Conservation (phyloP, 2,888 invertebrate genomes). For the Carpatolechia fugitivella region DNA sequence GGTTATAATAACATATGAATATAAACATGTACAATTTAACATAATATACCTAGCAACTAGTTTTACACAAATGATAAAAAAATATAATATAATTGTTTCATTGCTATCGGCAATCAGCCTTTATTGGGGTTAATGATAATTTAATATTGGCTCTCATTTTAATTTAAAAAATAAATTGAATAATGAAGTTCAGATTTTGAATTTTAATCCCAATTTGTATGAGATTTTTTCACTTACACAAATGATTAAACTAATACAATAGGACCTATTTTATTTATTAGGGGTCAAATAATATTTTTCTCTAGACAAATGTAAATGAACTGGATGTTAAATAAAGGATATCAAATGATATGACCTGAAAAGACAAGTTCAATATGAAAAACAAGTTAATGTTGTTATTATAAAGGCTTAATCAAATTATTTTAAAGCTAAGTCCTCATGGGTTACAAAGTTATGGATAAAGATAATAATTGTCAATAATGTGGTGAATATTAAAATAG, state of each 20-base stretch:
- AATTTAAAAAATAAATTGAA: too few relatives aligned
- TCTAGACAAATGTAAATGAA: constrained; percentile 7
- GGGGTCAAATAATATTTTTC: too few relatives aligned
- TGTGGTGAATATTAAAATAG: constrained; percentile 1
- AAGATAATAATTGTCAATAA: constrained; percentile 6
- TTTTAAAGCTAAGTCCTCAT: constrained; percentile 6
- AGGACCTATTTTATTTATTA: too few relatives aligned
- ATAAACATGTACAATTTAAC: background rate
- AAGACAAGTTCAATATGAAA: constrained; percentile 1
- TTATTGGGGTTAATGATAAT: too few relatives aligned
- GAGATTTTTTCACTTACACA: too few relatives aligned
- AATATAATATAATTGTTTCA: background rate
- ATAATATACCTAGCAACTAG: too few relatives aligned
- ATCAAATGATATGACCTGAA: constrained; percentile 13
- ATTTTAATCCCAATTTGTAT: too few relatives aligned
- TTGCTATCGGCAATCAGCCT: background rate
- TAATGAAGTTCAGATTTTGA: background rate
- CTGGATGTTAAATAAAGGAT: constrained; percentile 13
- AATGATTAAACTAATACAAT: too few relatives aligned
- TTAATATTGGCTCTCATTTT: too few relatives aligned
- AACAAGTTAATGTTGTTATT: constrained; percentile 1
- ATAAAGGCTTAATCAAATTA: constrained; percentile 25
- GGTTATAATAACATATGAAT: constrained; percentile 9
- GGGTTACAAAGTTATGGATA: constrained; percentile 17
- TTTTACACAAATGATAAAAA: background rate